Conservation (phyloP, 2,888 invertebrate species). For the Oxyteleia sp. region DNA sequence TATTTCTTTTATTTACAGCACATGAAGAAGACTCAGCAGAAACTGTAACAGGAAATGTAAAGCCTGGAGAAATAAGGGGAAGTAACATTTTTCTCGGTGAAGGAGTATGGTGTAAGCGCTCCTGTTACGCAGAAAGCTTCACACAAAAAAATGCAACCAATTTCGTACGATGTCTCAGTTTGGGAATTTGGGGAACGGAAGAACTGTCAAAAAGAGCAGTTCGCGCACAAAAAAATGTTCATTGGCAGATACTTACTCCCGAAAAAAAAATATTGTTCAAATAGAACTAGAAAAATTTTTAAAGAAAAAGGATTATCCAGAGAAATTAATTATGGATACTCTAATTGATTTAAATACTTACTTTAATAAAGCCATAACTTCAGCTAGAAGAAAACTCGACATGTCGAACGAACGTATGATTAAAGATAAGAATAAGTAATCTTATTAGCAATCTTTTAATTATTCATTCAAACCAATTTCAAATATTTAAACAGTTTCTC, state of each 20-base stretch:
- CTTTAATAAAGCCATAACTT: conserved; percentile 8
- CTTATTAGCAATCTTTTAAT: too few species aligned
- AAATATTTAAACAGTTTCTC: too few species aligned
- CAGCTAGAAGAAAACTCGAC: conserved; percentile 11
- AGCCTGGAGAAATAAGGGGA: background rate
- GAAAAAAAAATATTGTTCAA: conserved; percentile 2
- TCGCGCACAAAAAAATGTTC: background rate
- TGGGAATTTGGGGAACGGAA: background rate
- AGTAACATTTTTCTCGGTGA: background rate
- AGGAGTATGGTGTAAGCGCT: background rate
- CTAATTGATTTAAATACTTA: background rate
- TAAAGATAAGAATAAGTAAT: too few species aligned
- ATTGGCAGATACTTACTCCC: background rate
- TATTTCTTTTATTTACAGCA: too few species aligned
- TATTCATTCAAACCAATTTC: too few species aligned
- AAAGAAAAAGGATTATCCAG: background rate
- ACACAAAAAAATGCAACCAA: conserved; percentile 1
- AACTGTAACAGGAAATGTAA: background rate
- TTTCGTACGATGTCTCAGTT: background rate
- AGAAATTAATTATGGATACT: background rate
- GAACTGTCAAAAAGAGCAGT: background rate
- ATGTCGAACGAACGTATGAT: too few species aligned
- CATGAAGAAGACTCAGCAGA: background rate
- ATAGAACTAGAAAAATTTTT: background rate
- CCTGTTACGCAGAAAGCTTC: background rate